Conservation (phyloP, 1,140 invertebrate species). For the Sycophila sp. region DNA sequence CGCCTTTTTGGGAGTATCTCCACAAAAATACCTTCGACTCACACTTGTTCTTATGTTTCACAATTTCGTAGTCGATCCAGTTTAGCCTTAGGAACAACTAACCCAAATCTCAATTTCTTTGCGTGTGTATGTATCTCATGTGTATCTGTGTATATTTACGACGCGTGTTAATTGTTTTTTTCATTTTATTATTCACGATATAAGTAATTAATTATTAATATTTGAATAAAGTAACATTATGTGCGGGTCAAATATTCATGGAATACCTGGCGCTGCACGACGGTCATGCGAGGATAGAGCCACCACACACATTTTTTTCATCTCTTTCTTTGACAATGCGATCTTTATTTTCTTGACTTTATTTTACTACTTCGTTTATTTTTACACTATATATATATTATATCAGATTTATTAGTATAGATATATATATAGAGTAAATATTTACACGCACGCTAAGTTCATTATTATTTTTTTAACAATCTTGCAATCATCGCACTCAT, state of each 20-base stretch:
- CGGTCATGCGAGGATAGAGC: slow-evolving; percentile 63
- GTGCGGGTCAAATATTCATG: slow-evolving; percentile 61
- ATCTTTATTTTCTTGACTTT: slow-evolving; percentile 28
- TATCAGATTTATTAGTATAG: slow-evolving; percentile 52
- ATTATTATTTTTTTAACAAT: slow-evolving; percentile 52
- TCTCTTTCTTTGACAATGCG: slow-evolving; percentile 46
- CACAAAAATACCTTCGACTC: slow-evolving; percentile 19
- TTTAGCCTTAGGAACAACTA: slow-evolving; percentile 64
- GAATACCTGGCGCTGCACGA: slow-evolving; percentile 60
- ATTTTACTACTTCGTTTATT: slow-evolving; percentile 38
- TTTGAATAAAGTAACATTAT: slow-evolving; percentile 64
- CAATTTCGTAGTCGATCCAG: slow-evolving; percentile 46
- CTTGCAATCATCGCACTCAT: slow-evolving; percentile 47
- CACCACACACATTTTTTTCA: slow-evolving; percentile 57
- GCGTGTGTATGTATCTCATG: slow-evolving; percentile 33
- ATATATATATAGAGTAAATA: slow-evolving; percentile 60
- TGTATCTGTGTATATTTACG: slow-evolving; percentile 45
- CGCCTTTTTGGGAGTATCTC: slow-evolving; percentile 12
- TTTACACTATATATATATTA: slow-evolving; percentile 60
- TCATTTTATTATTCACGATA: slow-evolving; percentile 61
- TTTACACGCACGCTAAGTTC: slow-evolving; percentile 57
- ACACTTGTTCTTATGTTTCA: slow-evolving; percentile 24
- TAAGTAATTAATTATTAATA: slow-evolving; percentile 63
- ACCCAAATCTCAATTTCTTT: slow-evolving; percentile 57
- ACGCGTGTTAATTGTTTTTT: slow-evolving; percentile 45